These are phyloP conservation scores for Apocrypta bakeri DNA, from an alignment of 1,140 invertebrate genomes.

Conservation along the genomic window DNA sequence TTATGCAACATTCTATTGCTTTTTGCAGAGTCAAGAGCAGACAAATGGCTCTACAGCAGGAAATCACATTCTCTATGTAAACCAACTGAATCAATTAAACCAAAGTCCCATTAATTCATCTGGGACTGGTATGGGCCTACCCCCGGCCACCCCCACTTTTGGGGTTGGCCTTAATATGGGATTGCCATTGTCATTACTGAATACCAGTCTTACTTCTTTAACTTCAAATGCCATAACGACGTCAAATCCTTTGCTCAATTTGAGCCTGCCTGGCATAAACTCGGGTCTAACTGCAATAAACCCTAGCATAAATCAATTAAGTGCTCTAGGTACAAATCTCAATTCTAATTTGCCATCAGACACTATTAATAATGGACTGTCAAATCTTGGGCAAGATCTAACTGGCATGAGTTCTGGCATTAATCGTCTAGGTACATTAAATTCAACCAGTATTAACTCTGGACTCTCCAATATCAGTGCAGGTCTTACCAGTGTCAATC, in stretches of 20 bases:
- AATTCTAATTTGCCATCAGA: constrained; percentile 69
- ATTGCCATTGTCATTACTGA: constrained; percentile 72
- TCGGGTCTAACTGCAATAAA: constrained; percentile 71
- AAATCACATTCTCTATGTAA: constrained; percentile 74
- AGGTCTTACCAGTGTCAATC: constrained; percentile 67
- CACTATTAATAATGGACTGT: constrained; percentile 71
- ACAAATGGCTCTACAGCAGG: constrained; percentile 70
- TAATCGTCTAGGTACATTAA: constrained; percentile 66
- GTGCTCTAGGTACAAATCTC: constrained; percentile 70
- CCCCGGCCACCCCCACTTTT: constrained; percentile 74
- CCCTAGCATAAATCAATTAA: constrained; percentile 70
- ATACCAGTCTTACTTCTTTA: constrained; percentile 71
- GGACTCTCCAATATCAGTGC: constrained; percentile 65
- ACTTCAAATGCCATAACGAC: constrained; percentile 74
- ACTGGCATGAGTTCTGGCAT: constrained; percentile 69
- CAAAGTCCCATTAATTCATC: constrained; percentile 72
- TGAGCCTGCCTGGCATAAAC: constrained; percentile 71
- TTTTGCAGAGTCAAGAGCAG: constrained; percentile 67
- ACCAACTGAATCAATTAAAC: constrained; percentile 73
- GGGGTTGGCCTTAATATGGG: constrained; percentile 75
- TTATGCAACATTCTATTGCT: constrained; percentile 16
- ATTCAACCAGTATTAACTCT: constrained; percentile 68
- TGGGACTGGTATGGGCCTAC: constrained; percentile 75
- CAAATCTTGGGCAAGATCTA: constrained; percentile 69
- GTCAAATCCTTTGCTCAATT: constrained; percentile 73